Percentiles rank a stretch among this genome's conserved stretches.
Evolutionary conservation across 30 jellyfish, hydroid and myxozoan genomes (phyloP).

Genomic region (Cassiopea andromeda): DNA sequence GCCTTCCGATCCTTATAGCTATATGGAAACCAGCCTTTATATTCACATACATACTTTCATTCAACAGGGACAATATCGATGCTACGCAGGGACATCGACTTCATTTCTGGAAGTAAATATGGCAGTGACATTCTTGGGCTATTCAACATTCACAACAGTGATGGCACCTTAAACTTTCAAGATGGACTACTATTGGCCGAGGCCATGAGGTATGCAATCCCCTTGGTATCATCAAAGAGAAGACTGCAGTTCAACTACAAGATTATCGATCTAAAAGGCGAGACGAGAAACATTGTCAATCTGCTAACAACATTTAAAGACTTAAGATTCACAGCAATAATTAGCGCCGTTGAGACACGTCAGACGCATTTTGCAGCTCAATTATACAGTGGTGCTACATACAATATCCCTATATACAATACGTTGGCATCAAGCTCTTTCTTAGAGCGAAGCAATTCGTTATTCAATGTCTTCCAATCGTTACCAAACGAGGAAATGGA

Average conservation of each 20-base stretch:
- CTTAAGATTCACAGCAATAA: slow-evolving; percentile 1
- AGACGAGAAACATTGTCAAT: background rate
- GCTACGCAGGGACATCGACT: background rate
- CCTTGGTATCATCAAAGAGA: background rate
- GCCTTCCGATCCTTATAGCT: too few relatives aligned
- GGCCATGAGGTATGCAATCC: background rate
- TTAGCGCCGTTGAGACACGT: background rate
- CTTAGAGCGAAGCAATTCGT: background rate
- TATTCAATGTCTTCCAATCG: slow-evolving; percentile 29
- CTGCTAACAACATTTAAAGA: slow-evolving; percentile 8
- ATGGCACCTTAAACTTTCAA: background rate
- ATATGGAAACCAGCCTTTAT: too few relatives aligned
- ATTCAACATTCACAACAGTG: background rate
- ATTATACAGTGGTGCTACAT: slow-evolving; percentile 1
- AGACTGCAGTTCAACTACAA: background rate
- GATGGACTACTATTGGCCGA: slow-evolving; percentile 4
- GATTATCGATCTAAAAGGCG: slow-evolving; percentile 10
- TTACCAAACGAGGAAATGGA: slow-evolving; percentile 37
- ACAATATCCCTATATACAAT: slow-evolving; percentile 1
- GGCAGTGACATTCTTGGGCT: slow-evolving; percentile 2
- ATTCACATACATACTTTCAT: too few relatives aligned
- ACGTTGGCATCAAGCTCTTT: background rate
- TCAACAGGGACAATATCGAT: background rate
- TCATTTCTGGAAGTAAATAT: background rate
- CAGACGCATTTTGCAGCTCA: slow-evolving; percentile 8